Evolutionary conservation across 2,888 invertebrate species (phyloP), one percentile per base, ranked within the genome.

Genomic region (Tachystola acroxantha): DNA sequence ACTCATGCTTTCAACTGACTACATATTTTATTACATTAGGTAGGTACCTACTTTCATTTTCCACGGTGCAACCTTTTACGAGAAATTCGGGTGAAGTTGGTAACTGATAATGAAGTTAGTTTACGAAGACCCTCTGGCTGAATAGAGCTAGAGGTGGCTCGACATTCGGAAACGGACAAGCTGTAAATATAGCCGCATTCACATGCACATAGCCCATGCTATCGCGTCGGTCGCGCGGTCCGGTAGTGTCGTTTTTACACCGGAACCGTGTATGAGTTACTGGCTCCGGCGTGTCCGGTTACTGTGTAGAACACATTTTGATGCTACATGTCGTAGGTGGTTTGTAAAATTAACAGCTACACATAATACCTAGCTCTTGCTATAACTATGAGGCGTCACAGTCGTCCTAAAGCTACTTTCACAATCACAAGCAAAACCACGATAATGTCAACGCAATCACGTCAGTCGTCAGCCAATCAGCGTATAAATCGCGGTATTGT

Each of bases 241-340:
- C 70, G 67, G 62, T 56, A 42, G 52, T 60, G 65, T 63, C 68
- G 77, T 79, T 80, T 80, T 81, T 77, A 64, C 72, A 63, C 75
- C 81, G 81, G 81, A 81, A 78, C 60, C 54, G 56, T 57, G 64
- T 77, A 80, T 81, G 81, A 81, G 77, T 80, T 80, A 81, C 73
- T 56, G 71, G 6, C 64, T 57, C 60, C 64, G 60, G 37, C 45
- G 58, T 45, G 46, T 75, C 79, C 79, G 75, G 70, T 52, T 42
- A 45, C 49, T 20, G 25, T 27, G 19, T 10, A 32, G 19, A 34
- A 5, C 22, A 14, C 40, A 14, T 35, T 35, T 22, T 29, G n/a
- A n/a, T 7, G 29, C 27, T 24, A 34, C 24, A 33, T 9, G 5
- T 14, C n/a, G n/a, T n/a, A n/a, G n/a, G n/a, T n/a, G n/a, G n/a